Percentiles rank a stretch among this genome's conserved stretches.
Evolutionary conservation across 1,140 invertebrate species (phyloP).

Genomic region (Lordiphosa stackelbergi): DNA sequence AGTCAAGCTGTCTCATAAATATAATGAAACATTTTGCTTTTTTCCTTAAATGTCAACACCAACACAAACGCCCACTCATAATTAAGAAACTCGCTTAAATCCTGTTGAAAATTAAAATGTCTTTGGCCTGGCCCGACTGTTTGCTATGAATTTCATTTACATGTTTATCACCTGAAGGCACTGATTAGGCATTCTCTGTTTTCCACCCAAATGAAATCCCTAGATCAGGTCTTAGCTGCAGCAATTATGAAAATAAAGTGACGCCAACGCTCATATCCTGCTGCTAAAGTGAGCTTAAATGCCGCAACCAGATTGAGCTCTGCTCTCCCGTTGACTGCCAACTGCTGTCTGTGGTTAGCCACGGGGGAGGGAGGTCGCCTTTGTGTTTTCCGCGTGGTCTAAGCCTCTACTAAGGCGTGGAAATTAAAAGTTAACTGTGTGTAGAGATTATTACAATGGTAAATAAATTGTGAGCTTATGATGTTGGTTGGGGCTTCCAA

Average conservation of each 20-base stretch:
- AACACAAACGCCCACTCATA: slow-evolving; percentile 11
- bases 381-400: slow-evolving; percentile 2
- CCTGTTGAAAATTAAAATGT: too few relatives aligned
- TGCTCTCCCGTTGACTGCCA: neutral
- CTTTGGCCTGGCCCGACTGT: neutral
- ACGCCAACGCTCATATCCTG: slow-evolving; percentile 32
- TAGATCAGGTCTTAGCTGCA: slow-evolving; percentile 27
- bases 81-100: too few relatives aligned
- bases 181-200: slow-evolving; percentile 27
- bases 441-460: slow-evolving; percentile 19
- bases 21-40: slow-evolving; percentile 41
- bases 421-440: slow-evolving; percentile 52
- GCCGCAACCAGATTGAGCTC: slow-evolving; percentile 3
- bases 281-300: slow-evolving; percentile 36
- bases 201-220: slow-evolving; percentile 35
- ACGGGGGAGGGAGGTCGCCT: neutral
- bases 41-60: slow-evolving; percentile 51
- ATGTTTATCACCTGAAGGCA: slow-evolving; percentile 48
- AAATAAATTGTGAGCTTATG: slow-evolving; percentile 5
- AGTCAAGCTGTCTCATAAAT: slow-evolving; percentile 62
- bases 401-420: slow-evolving; percentile 30
- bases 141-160: neutral
- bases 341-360: slow-evolving; percentile 19
- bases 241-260: slow-evolving; percentile 65
- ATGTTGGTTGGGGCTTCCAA: too few relatives aligned